These are phyloP conservation scores for Datnioides undecimradiatus DNA, from an alignment of 2,113 vertebrate species.

Conservation along the genomic window DNA sequence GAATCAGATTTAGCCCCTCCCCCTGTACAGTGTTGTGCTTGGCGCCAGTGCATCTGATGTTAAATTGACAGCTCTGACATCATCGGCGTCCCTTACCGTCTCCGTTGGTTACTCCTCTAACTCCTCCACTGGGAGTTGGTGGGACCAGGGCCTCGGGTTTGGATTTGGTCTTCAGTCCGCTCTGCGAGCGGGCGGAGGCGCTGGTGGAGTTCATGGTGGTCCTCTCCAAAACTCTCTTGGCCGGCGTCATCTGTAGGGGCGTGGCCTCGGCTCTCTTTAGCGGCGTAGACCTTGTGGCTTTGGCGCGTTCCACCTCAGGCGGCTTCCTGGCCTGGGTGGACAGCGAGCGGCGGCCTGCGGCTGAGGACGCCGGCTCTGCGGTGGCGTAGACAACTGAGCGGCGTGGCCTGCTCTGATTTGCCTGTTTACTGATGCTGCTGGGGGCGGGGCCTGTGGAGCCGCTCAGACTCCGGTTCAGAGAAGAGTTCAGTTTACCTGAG, in stretches of 20 bases:
- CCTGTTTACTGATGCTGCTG: constrained; percentile 42
- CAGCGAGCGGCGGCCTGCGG: constrained; percentile 51
- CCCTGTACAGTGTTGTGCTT: too few relatives aligned
- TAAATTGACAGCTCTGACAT: neutral
- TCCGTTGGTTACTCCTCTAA: constrained; percentile 19
- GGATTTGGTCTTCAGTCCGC: constrained; percentile 52
- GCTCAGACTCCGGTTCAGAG: constrained; percentile 63
- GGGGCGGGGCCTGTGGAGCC: constrained; percentile 58
- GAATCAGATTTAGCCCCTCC: too few relatives aligned
- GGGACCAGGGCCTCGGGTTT: constrained; percentile 53
- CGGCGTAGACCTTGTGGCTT: constrained; percentile 58
- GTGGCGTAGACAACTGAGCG: constrained; percentile 53
- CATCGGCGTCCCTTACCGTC: constrained; percentile 58
- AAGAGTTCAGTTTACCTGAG: constrained; percentile 78
- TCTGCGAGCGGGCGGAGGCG: constrained; percentile 35
- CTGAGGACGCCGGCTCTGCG: neutral
- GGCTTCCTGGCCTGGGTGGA: constrained; percentile 62
- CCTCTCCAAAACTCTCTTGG: constrained; percentile 58
- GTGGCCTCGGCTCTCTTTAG: constrained; percentile 62
- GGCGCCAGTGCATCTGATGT: neutral
- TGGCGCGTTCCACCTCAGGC: constrained; percentile 57
- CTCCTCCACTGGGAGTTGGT: constrained; percentile 53
- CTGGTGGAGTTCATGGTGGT: constrained; percentile 6
- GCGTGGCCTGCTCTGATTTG: constrained; percentile 49
- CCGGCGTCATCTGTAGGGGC: constrained; percentile 51